Evolutionary conservation across 2,113 vertebrate species (phyloP).

Genomic region (Puma concolor): DNA sequence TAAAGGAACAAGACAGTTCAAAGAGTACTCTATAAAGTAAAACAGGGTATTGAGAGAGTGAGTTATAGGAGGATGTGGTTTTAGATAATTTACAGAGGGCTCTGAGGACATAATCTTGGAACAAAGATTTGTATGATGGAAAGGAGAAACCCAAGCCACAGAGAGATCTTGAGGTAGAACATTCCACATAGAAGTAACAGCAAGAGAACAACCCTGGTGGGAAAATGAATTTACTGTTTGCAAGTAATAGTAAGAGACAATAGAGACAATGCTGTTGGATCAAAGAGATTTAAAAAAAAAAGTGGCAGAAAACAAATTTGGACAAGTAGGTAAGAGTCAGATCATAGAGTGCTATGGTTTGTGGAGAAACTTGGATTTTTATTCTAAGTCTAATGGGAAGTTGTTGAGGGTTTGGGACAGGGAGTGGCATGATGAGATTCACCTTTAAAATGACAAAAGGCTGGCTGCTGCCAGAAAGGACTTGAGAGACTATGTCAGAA

Average conservation of each 20-base stretch:
- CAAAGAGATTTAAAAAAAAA: neutral
- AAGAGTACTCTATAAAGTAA: constrained; percentile 23
- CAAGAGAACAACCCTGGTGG: neutral
- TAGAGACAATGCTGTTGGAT: neutral
- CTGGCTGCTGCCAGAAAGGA: neutral
- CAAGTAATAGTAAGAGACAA: neutral
- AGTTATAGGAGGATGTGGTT: neutral
- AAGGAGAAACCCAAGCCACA: neutral
- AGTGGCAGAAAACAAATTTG: neutral
- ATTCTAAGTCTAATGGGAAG: neutral
- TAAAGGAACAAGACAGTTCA: neutral
- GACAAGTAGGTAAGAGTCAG: neutral
- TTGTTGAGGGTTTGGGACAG: neutral
- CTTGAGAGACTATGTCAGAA: neutral
- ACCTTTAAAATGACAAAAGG: neutral
- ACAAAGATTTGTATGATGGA: neutral
- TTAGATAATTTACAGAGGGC: neutral
- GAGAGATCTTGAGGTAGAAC: neutral
- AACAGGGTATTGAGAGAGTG: neutral
- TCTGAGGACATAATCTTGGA: neutral
- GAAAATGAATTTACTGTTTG: neutral
- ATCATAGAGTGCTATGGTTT: neutral
- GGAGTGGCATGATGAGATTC: neutral
- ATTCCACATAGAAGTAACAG: neutral
- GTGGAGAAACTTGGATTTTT: neutral